phyloP scores from a whole-genome alignment of 2,888 invertebrate genomes.

The Leptinotarsa haldemani region DNA sequence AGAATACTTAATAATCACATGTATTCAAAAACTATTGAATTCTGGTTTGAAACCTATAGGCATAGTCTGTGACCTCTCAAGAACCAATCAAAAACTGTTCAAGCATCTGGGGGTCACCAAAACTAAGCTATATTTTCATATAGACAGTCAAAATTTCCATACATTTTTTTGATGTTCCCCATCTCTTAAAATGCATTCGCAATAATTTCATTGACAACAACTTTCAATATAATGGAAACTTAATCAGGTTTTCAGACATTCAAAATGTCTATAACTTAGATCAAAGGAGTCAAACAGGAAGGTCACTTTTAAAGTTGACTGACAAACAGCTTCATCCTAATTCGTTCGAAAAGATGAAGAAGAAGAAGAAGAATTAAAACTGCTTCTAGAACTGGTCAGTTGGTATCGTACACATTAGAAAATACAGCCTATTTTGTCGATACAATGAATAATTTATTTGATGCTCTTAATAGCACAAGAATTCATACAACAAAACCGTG shows the following conservation, averaged over 20 bases:
- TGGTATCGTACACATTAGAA: conserved; percentile 8
- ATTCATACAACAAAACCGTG: background rate
- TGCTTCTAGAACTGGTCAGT: conserved; percentile 13
- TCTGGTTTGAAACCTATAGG: background rate
- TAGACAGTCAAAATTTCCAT: background rate
- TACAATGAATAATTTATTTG: background rate
- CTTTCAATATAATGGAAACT: background rate
- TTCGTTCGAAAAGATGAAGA: conserved; percentile 5
- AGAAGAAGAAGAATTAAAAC: too few species aligned
- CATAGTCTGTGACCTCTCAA: background rate
- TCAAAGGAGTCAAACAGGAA: background rate
- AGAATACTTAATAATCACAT: background rate
- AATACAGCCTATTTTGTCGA: background rate
- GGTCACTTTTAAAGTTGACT: conserved; percentile 3
- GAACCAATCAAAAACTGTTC: background rate
- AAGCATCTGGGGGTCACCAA: background rate
- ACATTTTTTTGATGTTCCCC: background rate
- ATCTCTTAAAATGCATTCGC: background rate
- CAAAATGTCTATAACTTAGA: background rate
- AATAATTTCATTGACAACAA: background rate
- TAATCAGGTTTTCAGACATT: background rate
- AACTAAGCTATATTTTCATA: background rate
- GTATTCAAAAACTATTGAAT: background rate
- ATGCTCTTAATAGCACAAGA: conserved; percentile 7
- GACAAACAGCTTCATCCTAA: conserved; percentile 11